Base-by-base conservation (phyloP, 2,888 invertebrate species). In the Allacma fusca region DNA sequence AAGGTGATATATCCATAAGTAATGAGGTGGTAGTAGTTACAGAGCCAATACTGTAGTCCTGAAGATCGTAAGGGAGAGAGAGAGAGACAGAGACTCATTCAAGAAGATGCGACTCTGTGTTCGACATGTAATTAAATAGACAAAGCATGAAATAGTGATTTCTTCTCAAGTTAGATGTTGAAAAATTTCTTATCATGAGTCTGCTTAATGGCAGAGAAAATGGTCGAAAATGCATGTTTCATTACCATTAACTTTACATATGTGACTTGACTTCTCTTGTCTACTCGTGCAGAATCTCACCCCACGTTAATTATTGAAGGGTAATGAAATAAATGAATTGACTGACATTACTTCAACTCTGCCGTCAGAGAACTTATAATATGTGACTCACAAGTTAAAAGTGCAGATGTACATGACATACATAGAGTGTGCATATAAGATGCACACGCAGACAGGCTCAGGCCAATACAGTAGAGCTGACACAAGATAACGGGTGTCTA, bases 81-180 rank as follows among this genome's bases (percentile, higher is more conserved):
- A 21, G 34, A 16, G 24, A 28, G 28, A 44, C 50, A 4, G 50
- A 71, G n/a, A 26, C 28, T 65, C 65, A 65, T 50, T 50, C 2
- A 28, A 50, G 50, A 40, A 40, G 69, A 40, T 16, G n/a, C 26
- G 28, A 21, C 24, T 71, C 43, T 43, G 71, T 71, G 71, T 57
- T 44, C 19, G 43, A 50, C 71, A 50, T 44, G 71, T 71, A 71
- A 71, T 71, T 71, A 71, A 71, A 65, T 50, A 50, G 16, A 50
- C 50, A 50, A 50, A 50, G 19, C 16, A 50, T 50, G n/a, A 50
- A 50, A 50, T 50, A n/a, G 34, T 34, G 9, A 34, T 34, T 50
- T 50, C 50, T 50, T 50, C 40, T 50, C 2, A 19, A n/a, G 50
- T 50, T 19, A 19, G 16, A 50, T 50, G 50, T 9, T 50, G 19